Evolutionary conservation across 1,140 invertebrate species (phyloP).

Genomic region (Arion vulgaris): DNA sequence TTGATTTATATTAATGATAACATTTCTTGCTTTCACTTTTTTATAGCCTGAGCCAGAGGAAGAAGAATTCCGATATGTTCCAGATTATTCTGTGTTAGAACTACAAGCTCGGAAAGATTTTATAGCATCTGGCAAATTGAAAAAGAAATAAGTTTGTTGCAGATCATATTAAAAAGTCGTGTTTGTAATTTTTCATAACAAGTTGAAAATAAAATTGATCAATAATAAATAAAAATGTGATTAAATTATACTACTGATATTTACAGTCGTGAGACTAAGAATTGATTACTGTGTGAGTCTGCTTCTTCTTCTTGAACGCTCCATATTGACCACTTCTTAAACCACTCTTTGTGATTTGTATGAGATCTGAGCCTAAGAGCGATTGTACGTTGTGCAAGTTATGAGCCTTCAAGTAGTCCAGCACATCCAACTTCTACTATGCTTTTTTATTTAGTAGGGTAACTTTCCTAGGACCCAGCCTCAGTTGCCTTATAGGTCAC

Average conservation of each 20-base stretch:
- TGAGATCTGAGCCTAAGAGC: too few relatives aligned
- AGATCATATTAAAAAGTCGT: background rate
- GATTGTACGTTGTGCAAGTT: too few relatives aligned
- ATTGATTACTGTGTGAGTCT: background rate
- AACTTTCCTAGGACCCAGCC: too few relatives aligned
- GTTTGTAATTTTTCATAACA: background rate
- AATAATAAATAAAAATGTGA: background rate
- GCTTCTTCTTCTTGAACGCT: too few relatives aligned
- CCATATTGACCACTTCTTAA: too few relatives aligned
- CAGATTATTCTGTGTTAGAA: conserved; percentile 37
- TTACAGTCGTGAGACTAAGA: background rate
- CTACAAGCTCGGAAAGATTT: conserved; percentile 29
- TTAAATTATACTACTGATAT: background rate
- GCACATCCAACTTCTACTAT: too few relatives aligned
- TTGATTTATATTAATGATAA: too few relatives aligned
- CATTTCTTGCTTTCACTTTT: background rate
- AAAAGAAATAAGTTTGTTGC: conserved; percentile 15
- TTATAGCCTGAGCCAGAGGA: conserved; percentile 30
- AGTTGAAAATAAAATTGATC: background rate
- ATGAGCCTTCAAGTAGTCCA: too few relatives aligned
- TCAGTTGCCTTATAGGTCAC: too few relatives aligned
- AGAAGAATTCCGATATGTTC: conserved; percentile 36
- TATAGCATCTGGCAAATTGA: conserved; percentile 30
- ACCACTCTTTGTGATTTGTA: too few relatives aligned
- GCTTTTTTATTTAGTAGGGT: too few relatives aligned